Evolutionary conservation across 2,113 vertebrate genomes (phyloP), one percentile per base, ranked within the genome.

Genomic region (Alligator sinensis): DNA sequence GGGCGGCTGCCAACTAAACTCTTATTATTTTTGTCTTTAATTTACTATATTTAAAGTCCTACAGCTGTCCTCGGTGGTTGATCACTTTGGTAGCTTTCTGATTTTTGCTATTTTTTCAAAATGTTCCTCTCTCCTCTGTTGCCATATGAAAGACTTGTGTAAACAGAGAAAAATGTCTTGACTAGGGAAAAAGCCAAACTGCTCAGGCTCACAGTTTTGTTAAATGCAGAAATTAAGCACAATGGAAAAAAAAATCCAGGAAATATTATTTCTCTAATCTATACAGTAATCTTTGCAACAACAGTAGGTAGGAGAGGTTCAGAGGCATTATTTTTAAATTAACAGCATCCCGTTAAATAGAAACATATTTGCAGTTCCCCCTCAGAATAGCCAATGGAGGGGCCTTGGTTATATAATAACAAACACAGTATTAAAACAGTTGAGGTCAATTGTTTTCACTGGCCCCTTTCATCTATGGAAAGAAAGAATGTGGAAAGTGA

Each of bases 391-490:
- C 79, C 61, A 22, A 9, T 13, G 3, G 86, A 17, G 3, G 25
- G 95, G 57, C 30, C 47, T 24, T 70, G 28, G 82, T 92, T 93
- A 55, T 19, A 34, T 82, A 90, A 89, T 82, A 87, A 11, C 77
- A 64, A 66, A 18, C 87, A 25, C 58, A 6, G 70, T 47, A n/a
- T 81, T 91, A 75, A 60, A 89, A 21, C 94, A 84, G 93, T 89
- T 96, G 96, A 95, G 95, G 88, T 96, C 96, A 96, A 94, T 96
- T 95, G 94, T 96, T 97, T 96, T 95, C 84, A 1, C 96, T 96
- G 96, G 95, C 95, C 93, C 93, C 4, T 94, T 89, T 80, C 1
- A 0, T 68, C 89, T 11, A 0, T 84, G 90, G 88, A 88, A 95
- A 89, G 90, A 86, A 97, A 85, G 95, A 95, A 96, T 91, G 94